Base-by-base conservation (phyloP, 2,888 invertebrate species). In the Nemotelus pantherinus region DNA sequence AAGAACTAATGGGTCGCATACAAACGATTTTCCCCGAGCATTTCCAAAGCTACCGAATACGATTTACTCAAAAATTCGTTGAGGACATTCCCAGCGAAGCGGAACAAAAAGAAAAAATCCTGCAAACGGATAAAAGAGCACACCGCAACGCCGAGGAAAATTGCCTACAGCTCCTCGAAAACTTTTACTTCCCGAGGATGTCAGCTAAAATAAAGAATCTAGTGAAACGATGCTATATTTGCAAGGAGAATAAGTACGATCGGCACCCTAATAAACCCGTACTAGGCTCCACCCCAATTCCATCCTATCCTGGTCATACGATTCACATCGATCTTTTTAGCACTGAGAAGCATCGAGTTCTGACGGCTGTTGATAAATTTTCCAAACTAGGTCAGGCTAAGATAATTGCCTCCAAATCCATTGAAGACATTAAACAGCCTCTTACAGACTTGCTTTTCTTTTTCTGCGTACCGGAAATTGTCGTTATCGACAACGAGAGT, bases 401-500 rank as follows among this genome's bases (percentile, higher is more conserved):
- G 2, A 5, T 53, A 2, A 7, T 25, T 6, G 67, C 75, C 50
- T 79, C 77, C 5, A 77, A 75, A 72, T 57, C 74, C 2, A 60
- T 74, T 6, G 67, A 76, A 48, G 74, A 77, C 53, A 48, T 79
- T 0, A 78, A 47, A 65, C 39, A 77, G 41, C 63, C 64, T 2
- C 48, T 79, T 9, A 53, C 65, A n/a, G 74, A 78, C 6, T 7
- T 79, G 0, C 10, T 79, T 2, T 53, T 60, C 41, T 60, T 39
- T 44, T 79, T 74, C 9, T 55, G 71, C 41, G 64, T 72, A 1
- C 79, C 78, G 0, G 58, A 64, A 44, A 6, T 0, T 9, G 44
- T 79, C n/a, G 75, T 79, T 7, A 78, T 68, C 1, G 79, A 78
- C 39, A 77, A 78, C 25, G 65, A 79, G 39, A 76, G 74, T 44